Percentiles rank a stretch among this genome's conserved stretches.
These are phyloP conservation scores for Scaptomyza tumidula DNA, from an alignment of 2,888 invertebrate genomes.

Conservation along the genomic window DNA sequence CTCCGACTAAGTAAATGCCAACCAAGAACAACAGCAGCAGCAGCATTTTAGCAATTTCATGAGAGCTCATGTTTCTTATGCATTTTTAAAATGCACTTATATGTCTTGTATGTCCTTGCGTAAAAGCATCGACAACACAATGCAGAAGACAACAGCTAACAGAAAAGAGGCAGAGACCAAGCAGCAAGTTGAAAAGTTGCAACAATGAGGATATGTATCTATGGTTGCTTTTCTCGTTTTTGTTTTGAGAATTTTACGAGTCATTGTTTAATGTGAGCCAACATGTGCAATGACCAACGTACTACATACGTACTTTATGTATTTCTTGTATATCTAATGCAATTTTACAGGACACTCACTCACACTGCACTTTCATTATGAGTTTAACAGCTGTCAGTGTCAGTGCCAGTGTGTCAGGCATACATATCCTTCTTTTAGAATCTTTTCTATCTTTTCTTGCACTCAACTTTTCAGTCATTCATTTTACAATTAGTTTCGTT, in stretches of 20 bases:
- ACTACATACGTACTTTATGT: neutral
- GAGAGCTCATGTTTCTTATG: slow-evolving; percentile 64
- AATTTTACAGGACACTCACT: slow-evolving; percentile 53
- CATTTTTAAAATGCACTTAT: slow-evolving; percentile 76
- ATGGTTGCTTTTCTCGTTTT: slow-evolving; percentile 12
- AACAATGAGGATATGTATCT: slow-evolving; percentile 47
- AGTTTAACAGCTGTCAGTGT: slow-evolving; percentile 47
- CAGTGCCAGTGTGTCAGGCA: slow-evolving; percentile 54
- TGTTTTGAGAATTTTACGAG: slow-evolving; percentile 59
- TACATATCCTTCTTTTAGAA: neutral
- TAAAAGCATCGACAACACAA: slow-evolving; percentile 66
- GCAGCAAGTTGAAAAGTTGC: slow-evolving; percentile 23
- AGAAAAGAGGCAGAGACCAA: slow-evolving; percentile 25
- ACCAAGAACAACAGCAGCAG: neutral
- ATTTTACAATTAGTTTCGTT: slow-evolving; percentile 67
- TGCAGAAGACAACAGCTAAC: slow-evolving; percentile 12
- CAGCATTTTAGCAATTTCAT: slow-evolving; percentile 56
- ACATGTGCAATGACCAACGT: slow-evolving; percentile 24
- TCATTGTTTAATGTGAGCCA: slow-evolving; percentile 62
- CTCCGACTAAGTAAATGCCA: slow-evolving; percentile 42
- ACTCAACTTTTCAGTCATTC: slow-evolving; percentile 40
- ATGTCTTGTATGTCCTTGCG: slow-evolving; percentile 46
- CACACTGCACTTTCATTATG: slow-evolving; percentile 31
- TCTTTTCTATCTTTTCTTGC: slow-evolving; percentile 23
- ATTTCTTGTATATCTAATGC: slow-evolving; percentile 59